Percentiles rank a stretch among this genome's conserved stretches.
Conservation (phyloP, 2,113 vertebrate genomes). For the Bos taurus region DNA sequence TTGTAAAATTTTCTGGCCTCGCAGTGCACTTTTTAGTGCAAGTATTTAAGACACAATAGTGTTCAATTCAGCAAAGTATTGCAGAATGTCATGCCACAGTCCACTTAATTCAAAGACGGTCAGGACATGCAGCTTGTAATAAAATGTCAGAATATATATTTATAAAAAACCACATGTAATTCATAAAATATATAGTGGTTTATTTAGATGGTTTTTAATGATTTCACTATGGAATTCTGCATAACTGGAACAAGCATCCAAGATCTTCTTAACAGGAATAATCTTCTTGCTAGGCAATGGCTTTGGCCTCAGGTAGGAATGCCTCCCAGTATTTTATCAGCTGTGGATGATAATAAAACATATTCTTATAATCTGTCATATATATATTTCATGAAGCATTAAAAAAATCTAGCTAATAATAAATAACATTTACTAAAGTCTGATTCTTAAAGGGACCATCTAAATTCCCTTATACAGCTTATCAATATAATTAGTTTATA, state of each 20-base stretch:
- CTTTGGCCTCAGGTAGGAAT: slow-evolving; percentile 99
- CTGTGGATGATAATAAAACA: slow-evolving; percentile 77
- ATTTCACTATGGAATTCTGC: slow-evolving; percentile 81
- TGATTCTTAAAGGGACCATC: not conserved
- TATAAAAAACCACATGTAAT: slow-evolving; percentile 85
- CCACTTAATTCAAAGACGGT: slow-evolving; percentile 79
- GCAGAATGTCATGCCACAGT: slow-evolving; percentile 87
- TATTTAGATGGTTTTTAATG: slow-evolving; percentile 86
- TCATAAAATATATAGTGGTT: slow-evolving; percentile 89
- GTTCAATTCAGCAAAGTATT: slow-evolving; percentile 86
- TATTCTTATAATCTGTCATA: slow-evolving; percentile 11
- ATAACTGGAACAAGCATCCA: slow-evolving; percentile 78
- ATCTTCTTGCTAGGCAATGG: slow-evolving; percentile 89
- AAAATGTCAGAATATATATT: slow-evolving; percentile 79
- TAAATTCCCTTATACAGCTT: not conserved
- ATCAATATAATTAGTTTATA: not conserved
- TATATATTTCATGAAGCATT: not conserved
- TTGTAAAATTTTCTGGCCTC: slow-evolving; percentile 81
- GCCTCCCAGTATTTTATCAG: slow-evolving; percentile 99
- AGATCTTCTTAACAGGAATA: slow-evolving; percentile 74
- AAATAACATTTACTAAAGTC: not conserved
- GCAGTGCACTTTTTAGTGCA: slow-evolving; percentile 82
- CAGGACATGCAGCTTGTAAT: slow-evolving; percentile 84
- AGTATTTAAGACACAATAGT: slow-evolving; percentile 85
- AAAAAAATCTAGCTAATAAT: not conserved